Evolutionary conservation across 1,140 invertebrate species (phyloP), one percentile per base, ranked within the genome.

Genomic region (Macrocentrus cingulum): DNA sequence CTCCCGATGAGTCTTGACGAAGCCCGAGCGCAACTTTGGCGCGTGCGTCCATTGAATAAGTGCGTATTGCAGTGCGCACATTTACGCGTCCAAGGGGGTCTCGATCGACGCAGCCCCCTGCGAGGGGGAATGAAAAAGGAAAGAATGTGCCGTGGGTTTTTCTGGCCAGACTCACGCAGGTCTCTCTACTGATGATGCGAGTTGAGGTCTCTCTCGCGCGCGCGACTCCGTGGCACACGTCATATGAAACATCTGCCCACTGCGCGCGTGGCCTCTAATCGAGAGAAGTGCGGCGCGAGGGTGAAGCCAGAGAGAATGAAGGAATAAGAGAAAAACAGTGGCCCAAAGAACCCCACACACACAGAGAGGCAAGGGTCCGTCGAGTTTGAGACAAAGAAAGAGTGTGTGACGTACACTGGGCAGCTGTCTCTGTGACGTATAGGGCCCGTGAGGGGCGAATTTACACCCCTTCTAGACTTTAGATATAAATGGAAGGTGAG

Each of bases 331-430:
- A 7, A 3, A 11, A 15, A 4, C 3, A 39, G 36, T 16, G 54
- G 20, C 15, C 51, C 42, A 56, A 63, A 64, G 61, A 58, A 53
- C 23, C 19, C 15, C 25, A 48, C 48, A 16, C 44, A 56, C 54
- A 44, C 49, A 29, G 41, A 56, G 52, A 55, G n/a, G n/a, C n/a
- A n/a, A 76, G 74, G 74, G 75, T 77, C 71, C 70, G n/a, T n/a
- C n/a, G 75, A 71, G 49, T 20, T 34, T 79, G 75, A 79, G 76
- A 79, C 76, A 79, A 79, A 79, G 76, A 77, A 77, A 77, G 72
- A 66, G 72, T 71, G 71, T 73, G 72, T 77, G 75, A 77, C 75
- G 74, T 75, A 70, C 69, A 41, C n/a, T n/a, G 52, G 67, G 73
- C 76, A 79, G 76, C 76, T 77, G 76, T 75, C 65, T 49, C 42